phyloP scores from a whole-genome alignment of 2,797 vertebrate species.

The Melanogrammus aeglefinus region DNA sequence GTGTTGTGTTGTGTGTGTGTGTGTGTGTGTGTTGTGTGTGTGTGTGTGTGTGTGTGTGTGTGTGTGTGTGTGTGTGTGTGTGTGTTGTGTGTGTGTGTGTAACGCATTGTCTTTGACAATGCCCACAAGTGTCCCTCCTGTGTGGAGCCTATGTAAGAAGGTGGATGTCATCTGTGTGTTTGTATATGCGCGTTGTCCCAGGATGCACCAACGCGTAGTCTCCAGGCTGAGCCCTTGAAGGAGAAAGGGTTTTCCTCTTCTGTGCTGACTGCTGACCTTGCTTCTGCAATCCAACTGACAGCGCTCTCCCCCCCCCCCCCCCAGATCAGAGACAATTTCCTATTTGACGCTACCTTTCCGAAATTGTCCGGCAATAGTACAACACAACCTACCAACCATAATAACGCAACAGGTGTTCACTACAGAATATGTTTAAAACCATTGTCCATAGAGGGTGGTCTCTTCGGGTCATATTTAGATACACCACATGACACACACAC shows the following conservation, averaged over 20 bases:
- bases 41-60: constrained; percentile 45
- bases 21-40: constrained; percentile 38
- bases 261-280: constrained; percentile 50
- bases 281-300: constrained; percentile 36
- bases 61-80: constrained; percentile 19
- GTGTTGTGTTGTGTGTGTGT: constrained; percentile 30
- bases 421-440: constrained; percentile 56
- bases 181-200: constrained; percentile 40
- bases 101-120: neutral
- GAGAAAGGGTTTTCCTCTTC: constrained; percentile 44
- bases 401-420: constrained; percentile 40
- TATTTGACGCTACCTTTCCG: constrained; percentile 35
- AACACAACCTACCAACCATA: constrained; percentile 39
- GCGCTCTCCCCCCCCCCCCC: constrained; percentile 11
- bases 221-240: constrained; percentile 38
- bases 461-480: constrained; percentile 19
- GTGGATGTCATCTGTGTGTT: constrained; percentile 37
- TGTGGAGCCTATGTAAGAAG: constrained; percentile 37
- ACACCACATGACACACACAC: constrained; percentile 18
- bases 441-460: constrained; percentile 34
- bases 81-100: no score
- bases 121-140: constrained; percentile 46
- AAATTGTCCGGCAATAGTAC: constrained; percentile 27
- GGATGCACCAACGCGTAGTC: constrained; percentile 42
- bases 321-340: constrained; percentile 37